These are phyloP conservation scores for Hydrolagus affinis DNA, from an alignment of 2,113 vertebrate species.

Conservation along the genomic window DNA sequence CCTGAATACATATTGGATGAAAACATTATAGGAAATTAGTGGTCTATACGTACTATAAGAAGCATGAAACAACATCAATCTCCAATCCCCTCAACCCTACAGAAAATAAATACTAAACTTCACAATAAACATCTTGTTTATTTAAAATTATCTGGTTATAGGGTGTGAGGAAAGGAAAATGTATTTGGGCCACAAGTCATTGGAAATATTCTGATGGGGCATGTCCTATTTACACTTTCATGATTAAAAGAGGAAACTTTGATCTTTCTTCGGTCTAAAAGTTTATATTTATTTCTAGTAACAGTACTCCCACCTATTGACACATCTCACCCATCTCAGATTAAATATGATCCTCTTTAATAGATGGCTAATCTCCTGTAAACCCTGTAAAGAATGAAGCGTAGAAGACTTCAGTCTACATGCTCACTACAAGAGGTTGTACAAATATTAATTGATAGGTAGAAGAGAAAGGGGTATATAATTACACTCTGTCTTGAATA, in stretches of 20 bases:
- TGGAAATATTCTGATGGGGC: neutral
- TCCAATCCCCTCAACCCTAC: neutral
- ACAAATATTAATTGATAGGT: too few relatives aligned
- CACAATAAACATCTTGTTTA: neutral
- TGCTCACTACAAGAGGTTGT: neutral
- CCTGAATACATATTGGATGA: conserved; percentile 15
- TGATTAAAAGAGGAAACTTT: neutral
- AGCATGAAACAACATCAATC: neutral
- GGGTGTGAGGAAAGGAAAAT: neutral
- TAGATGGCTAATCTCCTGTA: neutral
- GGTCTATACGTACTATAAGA: neutral
- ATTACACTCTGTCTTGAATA: neutral
- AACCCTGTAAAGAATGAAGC: neutral
- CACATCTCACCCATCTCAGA: neutral
- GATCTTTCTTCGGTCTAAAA: neutral
- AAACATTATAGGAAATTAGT: neutral
- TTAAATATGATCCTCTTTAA: neutral
- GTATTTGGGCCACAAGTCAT: neutral
- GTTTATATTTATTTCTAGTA: conserved; percentile 7
- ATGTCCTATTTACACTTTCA: too few relatives aligned
- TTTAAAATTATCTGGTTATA: neutral
- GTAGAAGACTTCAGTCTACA: too few relatives aligned
- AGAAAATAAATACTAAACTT: conserved; percentile 7
- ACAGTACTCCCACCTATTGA: neutral
- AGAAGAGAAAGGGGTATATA: neutral